Evolutionary conservation across 2,113 vertebrate genomes (phyloP).

Genomic region (Brachypodius melanocephalos): DNA sequence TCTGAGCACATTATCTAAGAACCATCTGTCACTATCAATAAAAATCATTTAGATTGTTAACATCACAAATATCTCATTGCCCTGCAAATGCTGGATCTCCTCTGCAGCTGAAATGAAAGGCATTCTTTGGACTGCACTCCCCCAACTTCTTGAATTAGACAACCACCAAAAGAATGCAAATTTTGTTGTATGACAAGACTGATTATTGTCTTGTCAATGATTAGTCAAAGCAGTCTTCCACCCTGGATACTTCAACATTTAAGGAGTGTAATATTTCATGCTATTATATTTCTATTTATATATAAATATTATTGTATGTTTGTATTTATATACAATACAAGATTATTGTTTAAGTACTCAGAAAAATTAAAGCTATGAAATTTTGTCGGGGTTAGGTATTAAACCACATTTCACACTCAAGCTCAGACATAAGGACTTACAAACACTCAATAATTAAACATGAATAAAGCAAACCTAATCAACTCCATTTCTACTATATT

Average conservation of each 20-base stretch:
- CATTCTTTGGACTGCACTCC: neutral
- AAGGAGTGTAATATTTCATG: neutral
- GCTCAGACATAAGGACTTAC: neutral
- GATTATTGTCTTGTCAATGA: neutral
- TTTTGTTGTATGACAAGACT: neutral
- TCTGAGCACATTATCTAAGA: constrained; percentile 49
- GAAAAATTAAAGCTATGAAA: neutral
- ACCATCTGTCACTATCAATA: constrained; percentile 39
- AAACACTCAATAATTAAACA: neutral
- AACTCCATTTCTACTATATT: neutral
- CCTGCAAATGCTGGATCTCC: constrained; percentile 4
- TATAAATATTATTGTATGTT: neutral
- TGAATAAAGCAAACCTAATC: neutral
- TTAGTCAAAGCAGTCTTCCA: neutral
- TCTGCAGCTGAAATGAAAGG: constrained; percentile 36
- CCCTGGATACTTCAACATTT: neutral
- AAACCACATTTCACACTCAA: neutral
- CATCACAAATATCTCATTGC: constrained; percentile 15
- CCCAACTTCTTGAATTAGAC: neutral
- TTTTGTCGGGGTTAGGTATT: neutral
- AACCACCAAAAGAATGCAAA: neutral
- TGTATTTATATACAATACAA: neutral
- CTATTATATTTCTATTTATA: neutral
- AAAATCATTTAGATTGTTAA: constrained; percentile 45
- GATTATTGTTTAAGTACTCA: neutral